Evolutionary conservation across 2,888 invertebrate genomes (phyloP), one percentile per base, ranked within the genome.

Genomic region (Escarpia spicata): DNA sequence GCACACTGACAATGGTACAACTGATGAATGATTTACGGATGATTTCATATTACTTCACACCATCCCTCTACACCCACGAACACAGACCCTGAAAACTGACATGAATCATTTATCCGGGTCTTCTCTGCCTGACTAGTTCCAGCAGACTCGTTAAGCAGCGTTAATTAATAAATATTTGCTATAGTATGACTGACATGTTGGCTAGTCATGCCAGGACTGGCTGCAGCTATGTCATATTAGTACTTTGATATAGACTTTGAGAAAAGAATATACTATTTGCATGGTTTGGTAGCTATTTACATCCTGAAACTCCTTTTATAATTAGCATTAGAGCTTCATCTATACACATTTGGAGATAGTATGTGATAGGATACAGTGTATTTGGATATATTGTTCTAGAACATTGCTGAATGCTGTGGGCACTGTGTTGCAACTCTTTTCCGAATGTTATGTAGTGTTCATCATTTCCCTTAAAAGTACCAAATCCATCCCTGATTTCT

Each of bases 141-240:
- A 60, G 60, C 75, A 26, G n/a, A 75, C 75, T 75, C 75, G 26
- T 75, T 75, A 75, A 75, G 75, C 26, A n/a, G 15, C 26, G n/a
- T 75, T 75, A 75, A 75, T 75, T 75, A 75, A 75, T 75, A 75
- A 75, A 75, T 75, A 75, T 75, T 75, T 75, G 75, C 75, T 26
- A 75, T 75, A n/a, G 75, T 15, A 52, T 52, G 52, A 52, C 9
- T 52, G 52, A 52, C 52, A 52, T 52, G 52, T 75, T 75, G 75
- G 75, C 26, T 75, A 26, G 75, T n/a, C 8, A 26, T 75, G 75
- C 19, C 75, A 0, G n/a, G n/a, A 75, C 26, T n/a, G n/a, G 19
- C 75, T 75, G 75, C 26, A 75, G 19, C 26, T 75, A 75, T 75
- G 26, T 15, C 75, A 75, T 75, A 26, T 75, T 75, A 26, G 6